A percentile compares a stretch with the other conserved stretches of the same genome.
Conservation (phyloP, 2,888 invertebrate species). For the Drosophila colorata region DNA sequence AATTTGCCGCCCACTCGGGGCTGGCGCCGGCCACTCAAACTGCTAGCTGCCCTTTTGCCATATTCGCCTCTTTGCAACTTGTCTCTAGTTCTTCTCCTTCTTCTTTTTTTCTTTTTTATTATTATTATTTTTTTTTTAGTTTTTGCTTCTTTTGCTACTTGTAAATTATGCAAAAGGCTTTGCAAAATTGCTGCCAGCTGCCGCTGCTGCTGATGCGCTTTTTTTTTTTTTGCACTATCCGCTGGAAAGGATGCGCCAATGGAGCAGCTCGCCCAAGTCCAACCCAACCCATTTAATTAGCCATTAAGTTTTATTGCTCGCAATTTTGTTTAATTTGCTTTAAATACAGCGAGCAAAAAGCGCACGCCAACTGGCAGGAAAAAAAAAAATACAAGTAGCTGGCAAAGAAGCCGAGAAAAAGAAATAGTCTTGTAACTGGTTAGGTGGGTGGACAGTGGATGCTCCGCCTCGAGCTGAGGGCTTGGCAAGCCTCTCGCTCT, state of each 20-base stretch:
- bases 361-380: constrained; percentile 28
- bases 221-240: constrained; percentile 23
- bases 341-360: constrained; percentile 69
- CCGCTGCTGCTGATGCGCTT: constrained; percentile 45
- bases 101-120: constrained; percentile 24
- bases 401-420: constrained; percentile 20
- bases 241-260: constrained; percentile 51
- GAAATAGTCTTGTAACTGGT: constrained; percentile 50
- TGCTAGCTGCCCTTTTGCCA: constrained; percentile 8
- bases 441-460: constrained; percentile 52
- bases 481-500: not conserved
- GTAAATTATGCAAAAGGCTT: constrained; percentile 81
- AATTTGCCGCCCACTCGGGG: constrained; percentile 40
- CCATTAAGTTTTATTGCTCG: constrained; percentile 80
- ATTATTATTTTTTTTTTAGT: constrained; percentile 16
- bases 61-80: constrained; percentile 11
- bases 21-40: constrained; percentile 1
- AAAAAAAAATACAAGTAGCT: constrained; percentile 46
- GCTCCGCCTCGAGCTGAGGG: constrained; percentile 24
- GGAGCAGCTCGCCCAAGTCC: constrained; percentile 49
- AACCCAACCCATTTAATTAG: constrained; percentile 78
- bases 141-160: constrained; percentile 63
- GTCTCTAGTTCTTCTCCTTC: constrained; percentile 27
- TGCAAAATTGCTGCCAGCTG: constrained; percentile 71
- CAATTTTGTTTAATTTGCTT: constrained; percentile 82